Evolutionary conservation across 1,140 invertebrate genomes (phyloP), one percentile per base, ranked within the genome.

Genomic region (Cotesia chilonis): DNA sequence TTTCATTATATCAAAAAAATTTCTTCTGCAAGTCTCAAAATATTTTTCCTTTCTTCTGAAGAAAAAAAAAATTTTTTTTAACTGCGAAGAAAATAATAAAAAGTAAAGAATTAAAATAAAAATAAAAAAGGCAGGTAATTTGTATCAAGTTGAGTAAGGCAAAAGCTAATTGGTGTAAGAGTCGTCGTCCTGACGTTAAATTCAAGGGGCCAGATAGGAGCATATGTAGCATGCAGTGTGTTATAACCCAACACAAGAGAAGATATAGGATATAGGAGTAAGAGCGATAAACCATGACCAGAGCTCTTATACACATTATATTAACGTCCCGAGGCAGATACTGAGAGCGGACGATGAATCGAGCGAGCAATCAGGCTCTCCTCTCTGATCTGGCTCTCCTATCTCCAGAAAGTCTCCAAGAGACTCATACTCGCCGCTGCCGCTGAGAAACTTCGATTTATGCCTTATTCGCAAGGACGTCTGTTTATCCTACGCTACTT

Each of bases 101-200:
- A 61, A 61, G 59, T 28, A 3, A 28, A 28, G 28, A 28, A 28
- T 1, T 28, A 28, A 28, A 28, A 28, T 28, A 28, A 28, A 28
- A 28, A 28, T 28, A 28, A 28, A 28, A 28, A 28, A 61, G 10
- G 17, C 35, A 6, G 59, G 35, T 63, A 63, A 63, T 63, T 63
- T 63, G 60, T 63, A 63, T 63, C 38, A 9, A 28, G 9, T 17
- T 20, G 20, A 59, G 57, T 20, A 59, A 9, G 63, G 17, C 36
- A 37, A 47, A 10, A 65, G 41, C 63, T 65, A 51, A 65, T 65
- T 65, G 63, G 63, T 65, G 63, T 65, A 65, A 65, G 63, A 65
- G 36, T 65, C 63, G 36, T 65, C 63, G 63, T 65, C 41, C 28
- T 38, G 38, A 38, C 63, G 63, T 65, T 37, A 65, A 65, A 65